These are phyloP conservation scores for Plagodis dolabraria DNA, from an alignment of 2,888 invertebrate genomes.

Conservation along the genomic window DNA sequence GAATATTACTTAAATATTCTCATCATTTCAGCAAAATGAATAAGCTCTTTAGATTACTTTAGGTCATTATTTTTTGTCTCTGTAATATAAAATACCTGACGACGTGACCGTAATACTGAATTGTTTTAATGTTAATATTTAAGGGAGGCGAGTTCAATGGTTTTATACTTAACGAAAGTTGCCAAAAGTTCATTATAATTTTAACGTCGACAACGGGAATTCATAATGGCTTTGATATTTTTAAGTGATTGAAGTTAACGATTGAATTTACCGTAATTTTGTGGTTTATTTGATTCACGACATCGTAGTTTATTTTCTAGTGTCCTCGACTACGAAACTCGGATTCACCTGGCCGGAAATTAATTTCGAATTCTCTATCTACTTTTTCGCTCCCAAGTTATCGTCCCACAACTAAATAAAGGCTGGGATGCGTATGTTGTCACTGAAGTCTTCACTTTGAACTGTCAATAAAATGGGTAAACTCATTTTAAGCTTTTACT, in stretches of 20 bases:
- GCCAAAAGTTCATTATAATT: constrained; percentile 29
- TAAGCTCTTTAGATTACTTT: constrained; percentile 8
- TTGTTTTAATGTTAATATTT: constrained; percentile 30
- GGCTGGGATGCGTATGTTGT: too few species aligned
- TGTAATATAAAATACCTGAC: constrained; percentile 24
- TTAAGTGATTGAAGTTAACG: constrained; percentile 2
- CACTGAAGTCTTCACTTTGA: too few species aligned
- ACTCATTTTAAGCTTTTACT: too few species aligned
- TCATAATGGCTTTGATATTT: constrained; percentile 21
- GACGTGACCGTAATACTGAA: constrained; percentile 31
- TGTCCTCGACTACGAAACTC: too few species aligned
- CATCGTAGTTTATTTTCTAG: too few species aligned
- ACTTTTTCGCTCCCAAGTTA: too few species aligned
- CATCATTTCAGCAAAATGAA: background rate
- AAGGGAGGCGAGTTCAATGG: constrained; percentile 28
- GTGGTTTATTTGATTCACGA: too few species aligned
- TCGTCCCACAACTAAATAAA: too few species aligned
- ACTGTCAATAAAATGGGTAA: too few species aligned
- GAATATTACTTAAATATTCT: background rate
- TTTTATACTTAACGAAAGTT: constrained; percentile 31
- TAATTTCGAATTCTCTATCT: too few species aligned
- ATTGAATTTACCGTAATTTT: too few species aligned
- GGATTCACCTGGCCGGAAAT: too few species aligned
- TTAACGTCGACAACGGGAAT: constrained; percentile 23
- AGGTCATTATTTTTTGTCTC: constrained; percentile 25